Conservation (phyloP, 2,797 vertebrate species). For the Eleutherodactylus coqui region DNA sequence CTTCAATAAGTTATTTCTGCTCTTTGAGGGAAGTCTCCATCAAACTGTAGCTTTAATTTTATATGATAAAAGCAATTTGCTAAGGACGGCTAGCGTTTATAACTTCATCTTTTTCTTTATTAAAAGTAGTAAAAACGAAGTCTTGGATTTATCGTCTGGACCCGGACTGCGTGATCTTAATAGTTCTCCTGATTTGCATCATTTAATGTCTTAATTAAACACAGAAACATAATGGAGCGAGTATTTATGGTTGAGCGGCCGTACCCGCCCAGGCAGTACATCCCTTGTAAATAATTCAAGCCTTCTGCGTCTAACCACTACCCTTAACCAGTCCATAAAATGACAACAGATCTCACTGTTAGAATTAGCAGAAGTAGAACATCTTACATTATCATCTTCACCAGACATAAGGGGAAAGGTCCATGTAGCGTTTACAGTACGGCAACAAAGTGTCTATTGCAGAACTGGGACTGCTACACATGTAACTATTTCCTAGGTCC, state of each 20-base stretch:
- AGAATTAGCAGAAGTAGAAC: constrained; percentile 51
- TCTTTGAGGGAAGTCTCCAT: background rate
- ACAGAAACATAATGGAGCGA: constrained; percentile 56
- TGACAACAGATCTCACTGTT: constrained; percentile 54
- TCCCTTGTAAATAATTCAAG: constrained; percentile 58
- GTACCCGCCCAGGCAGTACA: constrained; percentile 37
- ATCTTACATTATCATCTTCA: constrained; percentile 3
- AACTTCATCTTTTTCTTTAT: constrained; percentile 27
- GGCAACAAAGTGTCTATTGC: background rate
- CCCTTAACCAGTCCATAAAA: constrained; percentile 46
- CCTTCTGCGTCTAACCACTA: constrained; percentile 42
- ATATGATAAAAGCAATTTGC: background rate
- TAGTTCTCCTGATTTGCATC: constrained; percentile 59
- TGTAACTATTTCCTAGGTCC: background rate
- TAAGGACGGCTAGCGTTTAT: constrained; percentile 14
- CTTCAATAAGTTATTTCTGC: background rate
- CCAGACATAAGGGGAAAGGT: background rate
- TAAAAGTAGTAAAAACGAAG: constrained; percentile 33
- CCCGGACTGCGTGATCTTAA: constrained; percentile 41
- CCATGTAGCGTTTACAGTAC: too few species aligned
- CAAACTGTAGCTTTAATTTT: background rate
- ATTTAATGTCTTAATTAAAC: constrained; percentile 63
- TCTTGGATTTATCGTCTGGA: constrained; percentile 41
- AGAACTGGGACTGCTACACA: background rate
- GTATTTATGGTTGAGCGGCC: constrained; percentile 54